These are phyloP conservation scores for Neoascia interrupta DNA, from an alignment of 2,888 invertebrate species.

Conservation along the genomic window DNA sequence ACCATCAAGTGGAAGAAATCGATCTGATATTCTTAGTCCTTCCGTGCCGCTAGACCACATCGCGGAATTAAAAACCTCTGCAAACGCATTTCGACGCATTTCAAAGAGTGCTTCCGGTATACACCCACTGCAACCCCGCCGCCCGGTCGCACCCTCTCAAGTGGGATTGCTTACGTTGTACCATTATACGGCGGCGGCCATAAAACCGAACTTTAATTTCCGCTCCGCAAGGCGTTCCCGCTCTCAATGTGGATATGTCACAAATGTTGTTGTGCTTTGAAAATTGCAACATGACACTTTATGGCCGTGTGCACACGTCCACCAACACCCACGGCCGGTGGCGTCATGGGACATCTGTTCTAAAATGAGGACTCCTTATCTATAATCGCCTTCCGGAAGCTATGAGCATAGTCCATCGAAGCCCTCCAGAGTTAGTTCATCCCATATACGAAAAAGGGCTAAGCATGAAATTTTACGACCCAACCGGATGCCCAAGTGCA, in stretches of 20 bases:
- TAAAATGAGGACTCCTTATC: conserved; percentile 55
- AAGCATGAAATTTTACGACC: conserved; percentile 62
- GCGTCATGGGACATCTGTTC: conserved; percentile 47
- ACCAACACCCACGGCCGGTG: conserved; percentile 20
- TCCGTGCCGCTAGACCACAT: conserved; percentile 50
- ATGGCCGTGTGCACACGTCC: conserved; percentile 57
- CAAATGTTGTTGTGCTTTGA: conserved; percentile 55
- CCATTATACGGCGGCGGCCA: conserved; percentile 59
- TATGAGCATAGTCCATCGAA: conserved; percentile 23
- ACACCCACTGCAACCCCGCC: not conserved
- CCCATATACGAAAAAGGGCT: conserved; percentile 25
- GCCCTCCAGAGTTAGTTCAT: not conserved
- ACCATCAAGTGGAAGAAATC: conserved; percentile 30
- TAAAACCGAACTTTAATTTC: conserved; percentile 69
- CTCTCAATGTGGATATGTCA: conserved; percentile 29
- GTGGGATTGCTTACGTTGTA: conserved; percentile 57
- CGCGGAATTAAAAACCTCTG: conserved; percentile 44
- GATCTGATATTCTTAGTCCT: conserved; percentile 28
- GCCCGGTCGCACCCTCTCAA: conserved; percentile 30
- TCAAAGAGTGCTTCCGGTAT: conserved; percentile 49
- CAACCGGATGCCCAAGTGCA: conserved; percentile 45
- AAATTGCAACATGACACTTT: conserved; percentile 66
- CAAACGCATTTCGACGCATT: conserved; percentile 63
- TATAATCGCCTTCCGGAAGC: conserved; percentile 47
- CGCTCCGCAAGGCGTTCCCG: conserved; percentile 41